Conservation (phyloP, 2,888 invertebrate species). For the Ormyrus pomaceus region DNA sequence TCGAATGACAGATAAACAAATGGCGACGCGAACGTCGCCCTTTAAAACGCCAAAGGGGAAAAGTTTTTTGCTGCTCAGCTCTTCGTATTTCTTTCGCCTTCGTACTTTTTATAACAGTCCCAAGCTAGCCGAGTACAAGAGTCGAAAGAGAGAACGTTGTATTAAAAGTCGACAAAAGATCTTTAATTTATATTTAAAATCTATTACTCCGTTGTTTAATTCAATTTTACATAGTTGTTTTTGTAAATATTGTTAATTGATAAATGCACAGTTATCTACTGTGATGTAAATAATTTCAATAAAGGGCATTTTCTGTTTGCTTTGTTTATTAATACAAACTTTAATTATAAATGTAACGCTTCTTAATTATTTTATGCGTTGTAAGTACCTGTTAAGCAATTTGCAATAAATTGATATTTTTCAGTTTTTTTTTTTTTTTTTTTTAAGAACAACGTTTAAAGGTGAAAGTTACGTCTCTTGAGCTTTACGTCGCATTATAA, state of each 20-base stretch:
- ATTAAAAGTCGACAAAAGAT: neutral
- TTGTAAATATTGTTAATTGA: neutral
- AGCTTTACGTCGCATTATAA: too few relatives aligned
- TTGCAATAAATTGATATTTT: too few relatives aligned
- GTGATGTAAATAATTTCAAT: neutral
- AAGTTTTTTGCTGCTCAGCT: conserved; percentile 25
- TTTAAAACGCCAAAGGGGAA: conserved; percentile 26
- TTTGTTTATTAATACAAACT: too few relatives aligned
- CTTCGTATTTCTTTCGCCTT: conserved; percentile 21
- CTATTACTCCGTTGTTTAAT: too few relatives aligned
- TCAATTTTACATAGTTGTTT: neutral
- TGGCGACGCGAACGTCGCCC: conserved; percentile 6
- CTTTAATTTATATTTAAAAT: too few relatives aligned
- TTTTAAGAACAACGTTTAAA: too few relatives aligned
- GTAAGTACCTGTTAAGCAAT: too few relatives aligned
- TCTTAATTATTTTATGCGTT: too few relatives aligned
- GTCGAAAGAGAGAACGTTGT: conserved; percentile 6
- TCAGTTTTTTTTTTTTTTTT: too few relatives aligned
- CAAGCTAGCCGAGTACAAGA: neutral
- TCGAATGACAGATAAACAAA: conserved; percentile 42
- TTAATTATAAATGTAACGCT: too few relatives aligned
- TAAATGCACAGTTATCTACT: neutral
- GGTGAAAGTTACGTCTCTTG: too few relatives aligned
- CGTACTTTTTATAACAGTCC: conserved; percentile 20
- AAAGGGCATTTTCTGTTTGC: neutral